These are phyloP conservation scores for Lymantria monacha DNA, from an alignment of 2,888 invertebrate species.

Conservation along the genomic window DNA sequence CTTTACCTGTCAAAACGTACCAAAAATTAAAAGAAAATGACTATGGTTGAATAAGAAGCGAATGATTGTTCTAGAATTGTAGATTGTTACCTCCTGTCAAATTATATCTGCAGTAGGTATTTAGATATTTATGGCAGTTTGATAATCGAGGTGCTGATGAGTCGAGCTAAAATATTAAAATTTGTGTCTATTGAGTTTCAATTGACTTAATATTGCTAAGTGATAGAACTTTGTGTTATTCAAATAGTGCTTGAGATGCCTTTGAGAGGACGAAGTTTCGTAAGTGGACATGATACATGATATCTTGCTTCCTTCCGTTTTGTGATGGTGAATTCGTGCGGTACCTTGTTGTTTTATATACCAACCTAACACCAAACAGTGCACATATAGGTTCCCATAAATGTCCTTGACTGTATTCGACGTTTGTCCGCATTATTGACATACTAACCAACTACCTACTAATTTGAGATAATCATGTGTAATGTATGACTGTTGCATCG, in stretches of 20 bases:
- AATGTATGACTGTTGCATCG: constrained; percentile 46
- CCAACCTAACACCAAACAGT: constrained; percentile 35
- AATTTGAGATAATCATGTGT: constrained; percentile 32
- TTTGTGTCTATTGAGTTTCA: constrained; percentile 4
- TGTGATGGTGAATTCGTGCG: constrained; percentile 21
- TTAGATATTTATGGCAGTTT: too few species aligned
- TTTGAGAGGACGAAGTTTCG: constrained; percentile 69
- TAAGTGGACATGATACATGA: constrained; percentile 52
- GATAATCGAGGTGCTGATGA: constrained; percentile 19
- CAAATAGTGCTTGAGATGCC: constrained; percentile 66
- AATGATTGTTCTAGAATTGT: constrained; percentile 66
- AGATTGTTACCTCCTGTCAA: constrained; percentile 24
- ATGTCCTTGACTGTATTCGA: constrained; percentile 36
- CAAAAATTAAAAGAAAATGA: too few species aligned
- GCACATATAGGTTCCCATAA: constrained; percentile 23
- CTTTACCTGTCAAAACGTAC: too few species aligned
- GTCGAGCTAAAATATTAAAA: background rate
- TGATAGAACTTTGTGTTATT: constrained; percentile 35
- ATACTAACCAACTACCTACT: constrained; percentile 46
- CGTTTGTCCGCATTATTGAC: constrained; percentile 34
- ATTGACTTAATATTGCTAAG: constrained; percentile 12
- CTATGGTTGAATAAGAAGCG: too few species aligned
- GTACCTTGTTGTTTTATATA: constrained; percentile 36
- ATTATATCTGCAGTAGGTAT: constrained; percentile 36
- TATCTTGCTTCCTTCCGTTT: constrained; percentile 35